phyloP scores from a whole-genome alignment of 1,140 invertebrate species.

The Bombyx mori region ASM3026992v2 NC_085119.1:9794001-9794500 shows the following conservation, averaged over 20 bases:
- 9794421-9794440: slow-evolving; percentile 16
- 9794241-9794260: slow-evolving; percentile 21
- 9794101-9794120: too few species aligned
- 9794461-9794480: background rate
- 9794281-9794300: slow-evolving; percentile 2
- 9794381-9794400: slow-evolving; percentile 27
- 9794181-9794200: slow-evolving; percentile 7
- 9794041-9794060: too few species aligned
- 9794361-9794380: slow-evolving; percentile 29
- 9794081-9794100: too few species aligned
- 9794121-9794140: too few species aligned
- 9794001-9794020: too few species aligned
- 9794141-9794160: too few species aligned
- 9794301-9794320: slow-evolving; percentile 16
- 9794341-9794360: slow-evolving; percentile 36
- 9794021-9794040: too few species aligned
- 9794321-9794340: slow-evolving; percentile 21
- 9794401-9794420: slow-evolving; percentile 26
- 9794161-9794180: background rate
- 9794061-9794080: too few species aligned
- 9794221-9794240: slow-evolving; percentile 28
- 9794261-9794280: slow-evolving; percentile 1
- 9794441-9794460: slow-evolving; percentile 8
- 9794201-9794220: slow-evolving; percentile 20
- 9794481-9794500: slow-evolving; percentile 1